Evolutionary conservation across 2,113 vertebrate genomes (phyloP).

Genomic region (Pedetes capensis): DNA sequence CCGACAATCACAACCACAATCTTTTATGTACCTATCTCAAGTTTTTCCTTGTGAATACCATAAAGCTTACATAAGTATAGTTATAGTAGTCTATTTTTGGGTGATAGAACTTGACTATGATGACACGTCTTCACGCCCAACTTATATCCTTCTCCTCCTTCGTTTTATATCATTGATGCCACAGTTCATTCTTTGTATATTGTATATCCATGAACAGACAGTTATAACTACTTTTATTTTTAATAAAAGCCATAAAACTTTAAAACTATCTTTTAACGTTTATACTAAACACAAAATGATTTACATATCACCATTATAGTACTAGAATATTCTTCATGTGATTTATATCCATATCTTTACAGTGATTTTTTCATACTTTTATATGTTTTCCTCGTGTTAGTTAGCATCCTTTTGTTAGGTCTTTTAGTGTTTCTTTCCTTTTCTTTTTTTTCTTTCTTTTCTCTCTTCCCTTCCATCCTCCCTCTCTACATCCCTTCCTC

Average conservation of each 20-base stretch:
- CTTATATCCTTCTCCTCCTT: background rate
- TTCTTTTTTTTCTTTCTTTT: no score
- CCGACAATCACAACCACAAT: no score
- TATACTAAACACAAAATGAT: background rate
- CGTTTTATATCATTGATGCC: background rate
- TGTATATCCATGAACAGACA: background rate
- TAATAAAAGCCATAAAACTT: background rate
- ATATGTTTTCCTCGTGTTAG: background rate
- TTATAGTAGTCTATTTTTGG: background rate
- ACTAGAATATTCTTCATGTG: background rate
- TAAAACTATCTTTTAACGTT: background rate
- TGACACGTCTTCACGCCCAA: no score
- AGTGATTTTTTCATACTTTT: background rate
- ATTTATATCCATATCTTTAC: background rate
- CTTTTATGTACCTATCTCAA: background rate
- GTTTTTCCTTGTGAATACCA: no score
- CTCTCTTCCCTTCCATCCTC: no score
- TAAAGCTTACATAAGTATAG: background rate
- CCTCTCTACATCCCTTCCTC: no score
- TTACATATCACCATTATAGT: background rate
- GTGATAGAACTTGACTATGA: background rate
- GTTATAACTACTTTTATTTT: background rate
- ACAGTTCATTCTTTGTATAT: background rate
- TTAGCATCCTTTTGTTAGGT: background rate
- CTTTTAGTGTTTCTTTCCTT: no score